These are phyloP conservation scores for Hemaris fuciformis DNA, from an alignment of 2,888 invertebrate genomes.

Conservation along the genomic window DNA sequence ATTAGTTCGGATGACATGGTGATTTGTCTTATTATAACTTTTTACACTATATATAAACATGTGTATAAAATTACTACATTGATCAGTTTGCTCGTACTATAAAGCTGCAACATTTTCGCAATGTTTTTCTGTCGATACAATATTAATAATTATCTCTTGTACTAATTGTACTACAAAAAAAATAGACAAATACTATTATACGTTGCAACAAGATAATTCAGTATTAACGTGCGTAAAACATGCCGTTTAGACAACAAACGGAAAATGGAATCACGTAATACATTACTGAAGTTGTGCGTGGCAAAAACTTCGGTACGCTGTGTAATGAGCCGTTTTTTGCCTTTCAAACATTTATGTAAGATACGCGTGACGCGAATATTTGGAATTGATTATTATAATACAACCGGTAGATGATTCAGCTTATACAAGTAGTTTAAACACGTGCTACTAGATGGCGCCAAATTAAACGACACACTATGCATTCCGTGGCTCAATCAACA, in stretches of 20 bases:
- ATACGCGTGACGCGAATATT: not conserved
- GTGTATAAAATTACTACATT: too few relatives aligned
- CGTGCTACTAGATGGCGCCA: too few relatives aligned
- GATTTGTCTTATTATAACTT: too few relatives aligned
- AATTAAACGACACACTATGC: too few relatives aligned
- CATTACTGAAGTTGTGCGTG: constrained; percentile 35
- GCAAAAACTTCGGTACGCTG: constrained; percentile 18
- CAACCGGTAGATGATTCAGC: too few relatives aligned
- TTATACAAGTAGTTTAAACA: too few relatives aligned
- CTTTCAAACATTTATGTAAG: not conserved
- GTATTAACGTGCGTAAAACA: constrained; percentile 45
- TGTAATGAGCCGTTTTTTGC: not conserved
- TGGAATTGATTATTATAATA: not conserved
- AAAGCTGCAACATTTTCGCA: too few relatives aligned
- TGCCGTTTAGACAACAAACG: constrained; percentile 48
- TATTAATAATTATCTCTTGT: not conserved
- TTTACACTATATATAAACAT: too few relatives aligned
- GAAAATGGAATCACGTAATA: constrained; percentile 64
- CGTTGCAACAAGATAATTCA: constrained; percentile 5
- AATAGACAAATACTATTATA: not conserved
- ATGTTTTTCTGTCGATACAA: too few relatives aligned
- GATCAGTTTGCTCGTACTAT: too few relatives aligned
- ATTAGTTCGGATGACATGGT: not conserved
- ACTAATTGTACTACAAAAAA: not conserved
- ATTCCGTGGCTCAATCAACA: too few relatives aligned